Conservation (phyloP, 2,888 invertebrate genomes). For the Opisthograptis luteolata region DNA sequence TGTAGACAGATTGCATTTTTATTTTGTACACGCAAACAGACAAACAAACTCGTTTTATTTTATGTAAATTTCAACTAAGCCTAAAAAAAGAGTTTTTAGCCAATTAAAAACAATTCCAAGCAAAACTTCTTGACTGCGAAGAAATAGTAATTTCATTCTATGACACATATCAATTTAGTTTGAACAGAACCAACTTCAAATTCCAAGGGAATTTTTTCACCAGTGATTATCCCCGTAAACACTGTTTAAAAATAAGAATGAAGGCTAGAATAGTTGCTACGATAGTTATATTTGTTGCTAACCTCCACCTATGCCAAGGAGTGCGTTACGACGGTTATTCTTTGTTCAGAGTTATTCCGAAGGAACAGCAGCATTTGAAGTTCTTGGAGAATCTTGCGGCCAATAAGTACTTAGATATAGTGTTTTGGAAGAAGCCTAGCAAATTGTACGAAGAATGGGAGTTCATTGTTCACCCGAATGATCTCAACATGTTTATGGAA, state of each 20-base stretch:
- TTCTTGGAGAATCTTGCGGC: conserved; percentile 59
- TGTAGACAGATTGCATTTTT: no score
- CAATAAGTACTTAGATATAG: conserved; percentile 57
- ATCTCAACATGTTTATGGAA: conserved; percentile 52
- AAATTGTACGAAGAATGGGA: conserved; percentile 58
- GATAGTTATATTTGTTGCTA: conserved; percentile 47
- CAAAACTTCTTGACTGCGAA: no score
- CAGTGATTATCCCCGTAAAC: no score
- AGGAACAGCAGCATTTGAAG: conserved; percentile 53
- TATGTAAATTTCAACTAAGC: no score
- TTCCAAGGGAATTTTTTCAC: conserved; percentile 4
- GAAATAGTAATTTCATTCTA: no score
- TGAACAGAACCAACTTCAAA: conserved; percentile 12
- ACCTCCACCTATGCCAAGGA: conserved; percentile 47
- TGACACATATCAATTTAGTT: no score
- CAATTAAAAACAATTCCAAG: no score
- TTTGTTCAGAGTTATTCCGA: conserved; percentile 49
- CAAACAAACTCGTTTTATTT: no score
- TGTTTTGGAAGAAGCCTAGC: conserved; percentile 61
- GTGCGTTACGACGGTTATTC: conserved; percentile 53
- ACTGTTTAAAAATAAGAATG: conserved; percentile 48
- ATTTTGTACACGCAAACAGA: no score
- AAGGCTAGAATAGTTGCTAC: conserved; percentile 44
- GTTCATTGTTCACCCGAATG: conserved; percentile 54
- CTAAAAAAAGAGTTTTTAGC: no score